Evolutionary conservation across 2,888 invertebrate genomes (phyloP), one percentile per base, ranked within the genome.

Genomic region (Blera fallax): DNA sequence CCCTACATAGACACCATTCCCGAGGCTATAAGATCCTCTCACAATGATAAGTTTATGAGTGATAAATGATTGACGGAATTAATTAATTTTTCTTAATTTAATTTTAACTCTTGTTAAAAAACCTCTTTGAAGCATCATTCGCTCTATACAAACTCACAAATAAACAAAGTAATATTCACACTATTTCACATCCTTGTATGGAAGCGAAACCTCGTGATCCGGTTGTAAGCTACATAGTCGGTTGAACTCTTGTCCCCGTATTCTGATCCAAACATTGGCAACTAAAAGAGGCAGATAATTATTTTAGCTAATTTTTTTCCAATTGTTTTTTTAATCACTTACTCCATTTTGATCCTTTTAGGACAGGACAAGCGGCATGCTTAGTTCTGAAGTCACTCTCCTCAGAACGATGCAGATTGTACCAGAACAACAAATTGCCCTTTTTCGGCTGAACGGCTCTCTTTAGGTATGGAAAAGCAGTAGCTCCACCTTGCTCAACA

Each of bases 401-500:
- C 1, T 89, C 91, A 0, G 90, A 90, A 0, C 78, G 56, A 88
- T 91, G 91, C 0, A 91, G 87, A 76, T 91, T 91, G 62, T 90
- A 89, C 91, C 91, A 91, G 48, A 91, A 89, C n/a, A 91, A 88
- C 8, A 90, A 93, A 40, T 93, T 92, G 43, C 95, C 94, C 90
- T 96, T 97, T 89, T 94, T 94, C 0, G 99, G 99, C 94, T 96
- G 96, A 62, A 99, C 93, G 45, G 97, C 95, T 40, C 97, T 94
- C 1, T 96, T 96, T 11, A 99, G 93, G 88, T 95, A 95, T 0
- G 99, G 97, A 92, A 99, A 99, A 6, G 99, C 99, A 0, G 99
- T 99, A 1, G 98, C 98, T 10, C 99, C 99, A 1, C 99, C 99
- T 90, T 97, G 98, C 43, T 96, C 95, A n/a, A 99, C 99, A 90